Evolutionary conservation across 1,140 invertebrate species (phyloP).

Genomic region (Pygmarrhopalites habei): DNA sequence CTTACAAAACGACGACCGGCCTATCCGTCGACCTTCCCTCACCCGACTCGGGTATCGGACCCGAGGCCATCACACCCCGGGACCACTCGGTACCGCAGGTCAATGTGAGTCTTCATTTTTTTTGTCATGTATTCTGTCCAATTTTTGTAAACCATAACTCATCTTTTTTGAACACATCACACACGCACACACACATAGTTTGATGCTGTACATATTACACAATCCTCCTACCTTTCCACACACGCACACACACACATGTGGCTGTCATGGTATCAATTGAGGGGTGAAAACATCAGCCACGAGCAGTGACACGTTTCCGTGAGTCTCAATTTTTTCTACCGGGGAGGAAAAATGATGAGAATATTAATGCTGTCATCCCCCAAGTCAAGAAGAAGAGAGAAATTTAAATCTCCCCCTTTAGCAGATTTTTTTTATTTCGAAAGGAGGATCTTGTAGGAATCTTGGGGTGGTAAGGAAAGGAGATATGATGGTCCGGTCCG

Average conservation of each 20-base stretch:
- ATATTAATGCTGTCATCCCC: background rate
- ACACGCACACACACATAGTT: too few relatives aligned
- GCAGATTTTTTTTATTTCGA: too few relatives aligned
- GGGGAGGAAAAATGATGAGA: background rate
- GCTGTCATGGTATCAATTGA: background rate
- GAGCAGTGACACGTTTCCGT: background rate
- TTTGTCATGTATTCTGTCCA: background rate
- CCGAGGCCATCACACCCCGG: slow-evolving; percentile 79
- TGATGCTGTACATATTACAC: too few relatives aligned
- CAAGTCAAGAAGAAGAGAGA: background rate
- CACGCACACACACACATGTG: background rate
- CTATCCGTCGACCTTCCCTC: slow-evolving; percentile 77
- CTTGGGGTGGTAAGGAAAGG: too few relatives aligned
- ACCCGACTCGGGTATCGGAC: slow-evolving; percentile 83
- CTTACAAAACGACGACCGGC: slow-evolving; percentile 43
- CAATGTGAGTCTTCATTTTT: slow-evolving; percentile 40
- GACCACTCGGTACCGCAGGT: slow-evolving; percentile 85
- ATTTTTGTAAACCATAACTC: too few relatives aligned
- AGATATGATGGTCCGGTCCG: background rate
- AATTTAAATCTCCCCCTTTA: too few relatives aligned
- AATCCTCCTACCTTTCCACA: background rate
- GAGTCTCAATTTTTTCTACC: too few relatives aligned
- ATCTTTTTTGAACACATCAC: too few relatives aligned
- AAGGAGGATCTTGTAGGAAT: too few relatives aligned
- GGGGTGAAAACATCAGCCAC: too few relatives aligned